Evolutionary conservation across 2,888 invertebrate genomes (phyloP).

Genomic region (Tetragnatha montana): DNA sequence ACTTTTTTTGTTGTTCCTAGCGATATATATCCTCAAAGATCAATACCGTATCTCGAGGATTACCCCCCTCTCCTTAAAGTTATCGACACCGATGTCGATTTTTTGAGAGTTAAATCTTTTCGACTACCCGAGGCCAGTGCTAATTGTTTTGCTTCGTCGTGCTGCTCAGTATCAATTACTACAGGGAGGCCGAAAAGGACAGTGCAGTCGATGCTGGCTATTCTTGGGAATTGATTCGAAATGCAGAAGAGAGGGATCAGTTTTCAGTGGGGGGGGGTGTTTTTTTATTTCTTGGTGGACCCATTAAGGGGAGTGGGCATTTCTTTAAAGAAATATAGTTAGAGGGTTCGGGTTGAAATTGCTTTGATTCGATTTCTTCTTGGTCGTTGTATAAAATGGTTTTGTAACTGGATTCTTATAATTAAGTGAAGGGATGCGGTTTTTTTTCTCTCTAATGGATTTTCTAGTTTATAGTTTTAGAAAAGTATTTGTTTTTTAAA

Average conservation of each 20-base stretch:
- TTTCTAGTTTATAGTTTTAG: no score
- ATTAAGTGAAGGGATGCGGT: not conserved
- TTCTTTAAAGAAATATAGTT: not conserved
- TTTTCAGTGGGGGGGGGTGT: not conserved
- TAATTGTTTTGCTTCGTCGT: constrained; percentile 45
- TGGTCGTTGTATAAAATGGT: not conserved
- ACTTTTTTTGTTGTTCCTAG: not conserved
- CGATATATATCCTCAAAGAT: not conserved
- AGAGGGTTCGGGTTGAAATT: not conserved
- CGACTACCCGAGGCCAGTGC: constrained; percentile 12
- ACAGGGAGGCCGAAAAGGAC: not conserved
- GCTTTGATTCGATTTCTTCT: not conserved
- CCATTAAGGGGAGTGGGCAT: constrained; percentile 18
- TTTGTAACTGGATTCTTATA: not conserved
- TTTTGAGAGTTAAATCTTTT: constrained; percentile 43
- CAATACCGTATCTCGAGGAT: constrained; percentile 24
- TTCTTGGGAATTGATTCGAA: constrained; percentile 26
- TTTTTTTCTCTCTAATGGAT: no score
- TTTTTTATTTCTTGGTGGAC: not conserved
- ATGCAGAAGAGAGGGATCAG: not conserved
- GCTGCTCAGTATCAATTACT: constrained; percentile 25
- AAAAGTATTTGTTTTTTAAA: no score
- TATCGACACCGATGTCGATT: constrained; percentile 35
- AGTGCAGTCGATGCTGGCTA: no score
- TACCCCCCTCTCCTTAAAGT: constrained; percentile 14